Evolutionary conservation across 2,113 vertebrate species (phyloP), one percentile per base, ranked within the genome.

Genomic region (Psittacus erithacus): DNA sequence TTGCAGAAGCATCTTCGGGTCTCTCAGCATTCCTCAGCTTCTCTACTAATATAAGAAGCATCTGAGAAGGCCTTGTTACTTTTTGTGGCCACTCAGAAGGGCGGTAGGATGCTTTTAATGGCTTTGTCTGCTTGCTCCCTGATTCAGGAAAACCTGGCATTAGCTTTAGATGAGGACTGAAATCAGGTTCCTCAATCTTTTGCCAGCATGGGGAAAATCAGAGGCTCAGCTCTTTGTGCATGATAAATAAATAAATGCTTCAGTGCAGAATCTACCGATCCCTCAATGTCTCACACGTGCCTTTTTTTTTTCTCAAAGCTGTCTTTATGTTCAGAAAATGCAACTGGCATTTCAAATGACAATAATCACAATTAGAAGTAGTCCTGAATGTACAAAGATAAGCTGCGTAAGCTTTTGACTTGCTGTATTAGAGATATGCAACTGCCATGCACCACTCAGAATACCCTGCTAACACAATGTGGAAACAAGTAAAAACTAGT

Each of bases 201-300:
- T 89, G 69, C n/a, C 52, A 82, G 50, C 38, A 65, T 4, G 38
- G 38, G 29, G 47, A 88, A 86, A 91, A 60, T n/a, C 64, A 78
- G 43, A 59, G 85, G 57, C 59, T 89, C 65, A 88, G 65, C 88
- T 68, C 27, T 75, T 63, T 29, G 23, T 39, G 49, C 39, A 55
- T 7, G 67, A 95, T 74, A 78, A 89, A 87, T 88, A 96, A 95
- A 90, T 83, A 85, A 91, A 95, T 69, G 88, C 22, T n/a, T 90
- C 88, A 86, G 62, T 75, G 63, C 46, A 90, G 65, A 90, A 57
- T 52, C 82, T 92, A 68, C 68, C 38, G 19, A 50, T 29, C 86
- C 52, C 80, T 86, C 69, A 13, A 17, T 38, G 29, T 41, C 82
- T 85, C 3, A 0, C 0, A 4, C 1, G 2, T 33, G n/a, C 44